Percentiles rank a stretch among this genome's conserved stretches.
phyloP scores from a whole-genome alignment of 92 coral and sea anemone genomes.

The Porites rus region DNA sequence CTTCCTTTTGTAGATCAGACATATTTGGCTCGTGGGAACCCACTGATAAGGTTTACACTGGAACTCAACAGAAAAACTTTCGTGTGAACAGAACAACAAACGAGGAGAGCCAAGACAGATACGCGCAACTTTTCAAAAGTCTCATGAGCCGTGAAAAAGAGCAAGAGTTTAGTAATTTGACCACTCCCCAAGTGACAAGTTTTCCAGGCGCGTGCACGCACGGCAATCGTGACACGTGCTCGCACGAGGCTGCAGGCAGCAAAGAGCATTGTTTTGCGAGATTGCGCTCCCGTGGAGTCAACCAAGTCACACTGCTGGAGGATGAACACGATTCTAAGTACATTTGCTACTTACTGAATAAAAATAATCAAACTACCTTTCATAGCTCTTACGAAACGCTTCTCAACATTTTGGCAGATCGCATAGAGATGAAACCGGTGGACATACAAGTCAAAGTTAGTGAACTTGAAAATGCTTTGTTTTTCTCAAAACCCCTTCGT shows the following conservation, averaged over 20 bases:
- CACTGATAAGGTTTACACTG: conserved; percentile 62
- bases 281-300: conserved; percentile 34
- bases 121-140: conserved; percentile 57
- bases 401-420: conserved; percentile 64
- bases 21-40: conserved; percentile 89
- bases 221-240: not conserved
- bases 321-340: conserved; percentile 21
- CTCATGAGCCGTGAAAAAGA: conserved; percentile 36
- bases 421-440: conserved; percentile 45
- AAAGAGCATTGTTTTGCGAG: conserved; percentile 29
- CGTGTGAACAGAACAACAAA: conserved; percentile 17
- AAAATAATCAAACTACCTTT: conserved; percentile 4
- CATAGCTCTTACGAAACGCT: conserved; percentile 49
- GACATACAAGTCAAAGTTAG: conserved; percentile 13
- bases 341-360: conserved; percentile 13
- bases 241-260: conserved; percentile 10
- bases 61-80: not conserved
- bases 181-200: conserved; percentile 52
- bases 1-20: conserved; percentile 74
- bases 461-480: conserved; percentile 20
- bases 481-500: not conserved
- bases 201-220: conserved; percentile 73
- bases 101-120: conserved; percentile 52
- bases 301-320: not conserved
- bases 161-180: not conserved